Conservation (phyloP, 2,888 invertebrate species). For the Trissonchulus latispiculum region DNA sequence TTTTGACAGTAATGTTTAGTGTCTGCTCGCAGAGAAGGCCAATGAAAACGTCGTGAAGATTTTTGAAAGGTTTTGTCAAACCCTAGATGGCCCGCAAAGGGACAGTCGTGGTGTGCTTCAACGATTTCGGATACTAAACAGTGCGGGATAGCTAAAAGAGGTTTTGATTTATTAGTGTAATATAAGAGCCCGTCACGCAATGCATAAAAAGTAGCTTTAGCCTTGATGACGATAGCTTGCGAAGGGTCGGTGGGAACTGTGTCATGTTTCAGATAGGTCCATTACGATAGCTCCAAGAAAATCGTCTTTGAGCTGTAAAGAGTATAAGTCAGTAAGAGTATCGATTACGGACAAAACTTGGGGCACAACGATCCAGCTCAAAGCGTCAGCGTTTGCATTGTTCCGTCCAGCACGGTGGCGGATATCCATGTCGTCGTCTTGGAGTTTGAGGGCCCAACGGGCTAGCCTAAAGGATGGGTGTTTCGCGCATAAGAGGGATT, state of each 20-base stretch:
- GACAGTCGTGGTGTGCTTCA: constrained; percentile 20
- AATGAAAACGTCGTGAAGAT: too few relatives aligned
- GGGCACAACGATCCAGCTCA: not conserved
- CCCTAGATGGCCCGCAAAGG: constrained; percentile 30
- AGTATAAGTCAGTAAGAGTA: not conserved
- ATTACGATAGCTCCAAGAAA: not conserved
- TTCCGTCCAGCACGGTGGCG: not conserved
- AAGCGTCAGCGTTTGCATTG: constrained; percentile 6
- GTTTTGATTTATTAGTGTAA: not conserved
- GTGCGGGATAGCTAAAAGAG: too few relatives aligned
- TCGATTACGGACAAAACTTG: too few relatives aligned
- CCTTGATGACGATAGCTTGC: not conserved
- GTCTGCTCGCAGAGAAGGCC: too few relatives aligned
- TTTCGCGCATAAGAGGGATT: not conserved
- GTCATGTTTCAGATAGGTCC: not conserved
- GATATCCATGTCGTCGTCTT: constrained; percentile 3
- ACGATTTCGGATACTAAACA: too few relatives aligned
- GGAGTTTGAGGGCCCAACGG: not conserved
- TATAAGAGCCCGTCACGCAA: not conserved
- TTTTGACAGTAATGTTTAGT: too few relatives aligned
- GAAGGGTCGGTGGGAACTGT: not conserved
- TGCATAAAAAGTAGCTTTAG: not conserved
- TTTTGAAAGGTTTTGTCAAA: constrained; percentile 26
- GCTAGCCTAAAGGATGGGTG: not conserved
- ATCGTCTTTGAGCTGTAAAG: not conserved